Evolutionary conservation across 2,113 vertebrate genomes (phyloP).

Genomic region (Chroicocephalus ridibundus): DNA sequence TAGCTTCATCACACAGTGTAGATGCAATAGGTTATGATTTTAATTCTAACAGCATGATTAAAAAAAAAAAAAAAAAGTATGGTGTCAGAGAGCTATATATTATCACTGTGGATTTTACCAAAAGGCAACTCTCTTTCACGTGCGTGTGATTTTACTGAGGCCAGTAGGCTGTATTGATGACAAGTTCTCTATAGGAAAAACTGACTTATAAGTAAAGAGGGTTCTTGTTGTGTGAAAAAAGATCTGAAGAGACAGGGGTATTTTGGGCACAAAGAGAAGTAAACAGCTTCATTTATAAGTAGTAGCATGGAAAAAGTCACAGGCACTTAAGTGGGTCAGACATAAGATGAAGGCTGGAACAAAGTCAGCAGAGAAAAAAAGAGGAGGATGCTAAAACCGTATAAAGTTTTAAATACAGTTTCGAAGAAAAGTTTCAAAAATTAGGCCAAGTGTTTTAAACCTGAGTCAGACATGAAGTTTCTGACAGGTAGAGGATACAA

Average conservation of each 20-base stretch:
- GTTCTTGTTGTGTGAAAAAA: slow-evolving; percentile 21
- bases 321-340: slow-evolving; percentile 42
- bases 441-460: slow-evolving; percentile 5
- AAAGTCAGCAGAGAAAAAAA: slow-evolving; percentile 41
- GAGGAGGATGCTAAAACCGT: slow-evolving; percentile 7
- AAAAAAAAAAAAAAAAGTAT: too few species aligned
- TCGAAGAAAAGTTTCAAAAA: slow-evolving; percentile 2
- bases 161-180: background rate
- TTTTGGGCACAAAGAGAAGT: slow-evolving; percentile 33
- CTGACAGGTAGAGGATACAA: background rate
- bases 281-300: slow-evolving; percentile 42
- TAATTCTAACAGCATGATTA: background rate
- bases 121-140: background rate
- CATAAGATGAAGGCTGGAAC: slow-evolving; percentile 9
- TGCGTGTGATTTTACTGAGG: fast-evolving
- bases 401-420: background rate
- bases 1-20: background rate
- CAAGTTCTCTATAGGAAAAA: background rate
- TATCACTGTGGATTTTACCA: background rate
- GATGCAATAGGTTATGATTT: background rate
- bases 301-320: slow-evolving; percentile 29
- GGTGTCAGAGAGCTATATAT: background rate
- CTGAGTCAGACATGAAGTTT: background rate
- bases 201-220: background rate
- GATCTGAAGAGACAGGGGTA: slow-evolving; percentile 14